Evolutionary conservation across 2,113 vertebrate genomes (phyloP), one percentile per base, ranked within the genome.

Genomic region (Myotis davidii): DNA sequence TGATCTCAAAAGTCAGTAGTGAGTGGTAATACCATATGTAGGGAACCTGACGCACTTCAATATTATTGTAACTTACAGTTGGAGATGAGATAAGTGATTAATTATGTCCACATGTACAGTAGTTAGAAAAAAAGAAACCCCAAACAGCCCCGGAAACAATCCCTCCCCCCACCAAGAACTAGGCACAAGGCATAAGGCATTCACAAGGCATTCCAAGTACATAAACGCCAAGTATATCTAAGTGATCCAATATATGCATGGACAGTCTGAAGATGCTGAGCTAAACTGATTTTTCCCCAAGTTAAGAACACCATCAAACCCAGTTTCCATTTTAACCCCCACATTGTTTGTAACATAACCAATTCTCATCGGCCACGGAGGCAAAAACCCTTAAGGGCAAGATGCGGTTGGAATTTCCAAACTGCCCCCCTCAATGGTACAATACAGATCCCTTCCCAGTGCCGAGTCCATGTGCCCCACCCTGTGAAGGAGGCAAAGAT

Each of bases 11-110:
- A 61, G 18, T 50, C 73, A 92, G 48, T 91, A 61, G 29, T 85
- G 29, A 91, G 5, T 42, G 39, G 39, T 42, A 42, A 74, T 5
- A 81, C 29, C 48, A 52, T 86, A 20, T 70, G 6, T 59, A 90
- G 77, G 64, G n/a, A 92, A 90, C 72, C 59, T 84, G 81, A 78
- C 70, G 16, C 25, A 76, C 69, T 84, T 92, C 16, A 1, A 87
- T 65, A 54, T 65, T 77, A 32, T n/a, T 65, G 29, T 16, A 65
- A 65, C 64, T 65, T 65, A 65, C 13, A 65, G 29, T 65, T 65
- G 13, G 29, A 65, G 29, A 65, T 14, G 29, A 64, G 27, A 29
- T 64, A 32, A 27, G 27, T 27, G 25, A 64, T 64, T 56, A 21
- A 56, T 56, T 64, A 64, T 64, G 32, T 65, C 64, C n/a, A 65